A percentile compares a stretch with the other conserved stretches of the same genome.
These are phyloP conservation scores for Falco columbarius DNA, from an alignment of 2,797 vertebrate species.

Conservation along the genomic window DNA sequence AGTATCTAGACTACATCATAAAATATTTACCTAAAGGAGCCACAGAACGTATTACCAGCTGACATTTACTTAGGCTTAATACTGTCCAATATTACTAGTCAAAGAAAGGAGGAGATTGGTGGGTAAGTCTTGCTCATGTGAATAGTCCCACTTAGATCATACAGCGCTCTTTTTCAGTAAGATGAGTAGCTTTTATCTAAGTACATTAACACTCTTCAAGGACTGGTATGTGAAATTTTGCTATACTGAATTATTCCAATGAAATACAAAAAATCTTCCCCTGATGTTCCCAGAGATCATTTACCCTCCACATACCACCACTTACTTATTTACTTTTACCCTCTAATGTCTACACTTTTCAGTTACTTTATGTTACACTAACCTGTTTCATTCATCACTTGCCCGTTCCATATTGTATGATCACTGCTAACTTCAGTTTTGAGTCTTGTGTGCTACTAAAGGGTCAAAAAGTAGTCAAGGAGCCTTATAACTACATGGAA, in stretches of 20 bases:
- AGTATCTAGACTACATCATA: not conserved
- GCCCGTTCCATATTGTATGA: not conserved
- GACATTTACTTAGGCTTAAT: conserved; percentile 1
- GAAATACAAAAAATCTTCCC: not conserved
- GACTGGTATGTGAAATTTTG: not conserved
- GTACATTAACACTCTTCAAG: not conserved
- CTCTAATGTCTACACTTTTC: not conserved
- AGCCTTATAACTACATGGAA: not conserved
- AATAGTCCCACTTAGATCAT: not conserved
- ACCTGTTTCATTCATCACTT: not conserved
- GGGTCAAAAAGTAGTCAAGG: not conserved
- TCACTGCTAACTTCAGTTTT: not conserved
- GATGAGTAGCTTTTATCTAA: not conserved
- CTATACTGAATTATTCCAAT: not conserved
- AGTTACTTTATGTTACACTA: not conserved
- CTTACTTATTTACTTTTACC: not conserved
- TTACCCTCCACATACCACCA: not conserved
- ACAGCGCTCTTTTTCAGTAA: not conserved
- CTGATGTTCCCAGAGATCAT: not conserved
- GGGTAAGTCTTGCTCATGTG: not conserved
- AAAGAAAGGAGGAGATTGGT: not conserved
- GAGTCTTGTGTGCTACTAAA: not conserved
- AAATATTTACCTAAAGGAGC: not conserved
- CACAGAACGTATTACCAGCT: not conserved
- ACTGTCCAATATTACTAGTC: not conserved